Evolutionary conservation across 92 coral and sea anemone species (phyloP).

Genomic region (Isaurus tuberculatus): DNA sequence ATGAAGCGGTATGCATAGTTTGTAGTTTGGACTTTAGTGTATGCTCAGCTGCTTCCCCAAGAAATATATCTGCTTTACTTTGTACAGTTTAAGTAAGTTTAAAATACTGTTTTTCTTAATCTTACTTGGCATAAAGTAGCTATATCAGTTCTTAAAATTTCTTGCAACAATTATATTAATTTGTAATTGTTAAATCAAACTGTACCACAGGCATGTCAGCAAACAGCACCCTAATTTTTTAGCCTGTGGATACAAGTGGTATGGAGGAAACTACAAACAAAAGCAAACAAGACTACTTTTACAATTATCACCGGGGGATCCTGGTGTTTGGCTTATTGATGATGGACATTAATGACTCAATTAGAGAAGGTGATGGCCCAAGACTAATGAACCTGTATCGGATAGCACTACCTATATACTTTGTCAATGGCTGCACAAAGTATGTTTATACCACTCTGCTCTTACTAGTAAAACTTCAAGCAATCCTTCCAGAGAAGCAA

Average conservation of each 20-base stretch:
- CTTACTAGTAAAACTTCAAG: slow-evolving; percentile 43
- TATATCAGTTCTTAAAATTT: too few species aligned
- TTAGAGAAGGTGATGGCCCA: slow-evolving; percentile 63
- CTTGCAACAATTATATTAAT: too few species aligned
- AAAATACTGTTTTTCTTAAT: too few species aligned
- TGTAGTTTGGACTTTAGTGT: too few species aligned
- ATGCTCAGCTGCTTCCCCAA: too few species aligned
- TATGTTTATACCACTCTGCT: slow-evolving; percentile 56
- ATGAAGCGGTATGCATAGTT: slow-evolving; percentile 48
- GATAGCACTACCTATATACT: slow-evolving; percentile 53
- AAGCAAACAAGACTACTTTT: slow-evolving; percentile 38
- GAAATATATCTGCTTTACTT: too few species aligned
- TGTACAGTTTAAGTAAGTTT: too few species aligned
- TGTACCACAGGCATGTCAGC: slow-evolving; percentile 31
- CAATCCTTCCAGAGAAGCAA: slow-evolving; percentile 51
- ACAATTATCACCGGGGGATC: slow-evolving; percentile 60
- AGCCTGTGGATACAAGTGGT: too few species aligned
- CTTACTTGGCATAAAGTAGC: too few species aligned
- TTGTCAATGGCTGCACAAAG: slow-evolving; percentile 47
- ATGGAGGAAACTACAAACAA: not conserved
- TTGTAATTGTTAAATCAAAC: not conserved
- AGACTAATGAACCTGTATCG: slow-evolving; percentile 51
- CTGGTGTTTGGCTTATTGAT: slow-evolving; percentile 51
- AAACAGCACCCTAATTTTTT: slow-evolving; percentile 44
- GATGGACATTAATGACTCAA: slow-evolving; percentile 48